phyloP scores from a whole-genome alignment of 2,797 vertebrate genomes.

The Naso thynnoides region DNA sequence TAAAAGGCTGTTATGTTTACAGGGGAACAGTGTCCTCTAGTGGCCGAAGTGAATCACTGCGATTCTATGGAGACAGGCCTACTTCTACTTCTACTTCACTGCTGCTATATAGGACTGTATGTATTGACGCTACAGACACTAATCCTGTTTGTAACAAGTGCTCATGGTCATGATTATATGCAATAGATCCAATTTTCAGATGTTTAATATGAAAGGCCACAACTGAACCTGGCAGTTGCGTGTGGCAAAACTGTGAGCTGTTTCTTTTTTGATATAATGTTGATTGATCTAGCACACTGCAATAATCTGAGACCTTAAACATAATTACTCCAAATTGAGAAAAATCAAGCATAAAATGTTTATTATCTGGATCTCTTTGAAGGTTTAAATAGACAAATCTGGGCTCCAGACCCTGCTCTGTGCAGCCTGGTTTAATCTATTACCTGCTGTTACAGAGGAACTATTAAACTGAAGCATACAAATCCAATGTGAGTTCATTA shows the following conservation, averaged over 20 bases:
- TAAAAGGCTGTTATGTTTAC: not conserved
- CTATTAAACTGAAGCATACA: not conserved
- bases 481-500: slow-evolving; percentile 19
- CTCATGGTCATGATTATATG: slow-evolving; percentile 4
- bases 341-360: not conserved
- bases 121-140: not conserved
- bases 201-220: not conserved
- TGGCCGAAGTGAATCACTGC: slow-evolving; percentile 34
- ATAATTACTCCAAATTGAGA: slow-evolving; percentile 23
- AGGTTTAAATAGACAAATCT: slow-evolving; percentile 21
- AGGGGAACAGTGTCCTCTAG: slow-evolving; percentile 56
- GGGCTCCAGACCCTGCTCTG: slow-evolving; percentile 5
- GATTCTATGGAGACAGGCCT: not conserved
- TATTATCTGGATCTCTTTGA: not conserved
- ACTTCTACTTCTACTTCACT: too few relatives aligned
- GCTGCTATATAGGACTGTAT: not conserved
- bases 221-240: not conserved
- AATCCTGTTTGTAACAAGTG: not conserved
- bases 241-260: slow-evolving; percentile 5
- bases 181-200: not conserved
- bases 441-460: not conserved
- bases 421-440: slow-evolving; percentile 27
- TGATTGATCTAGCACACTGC: slow-evolving; percentile 6
- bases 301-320: slow-evolving; percentile 9
- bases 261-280: slow-evolving; percentile 2